Evolutionary conservation across 1,140 invertebrate species (phyloP), one percentile per base, ranked within the genome.

Genomic region (Eubasilissa regina): DNA sequence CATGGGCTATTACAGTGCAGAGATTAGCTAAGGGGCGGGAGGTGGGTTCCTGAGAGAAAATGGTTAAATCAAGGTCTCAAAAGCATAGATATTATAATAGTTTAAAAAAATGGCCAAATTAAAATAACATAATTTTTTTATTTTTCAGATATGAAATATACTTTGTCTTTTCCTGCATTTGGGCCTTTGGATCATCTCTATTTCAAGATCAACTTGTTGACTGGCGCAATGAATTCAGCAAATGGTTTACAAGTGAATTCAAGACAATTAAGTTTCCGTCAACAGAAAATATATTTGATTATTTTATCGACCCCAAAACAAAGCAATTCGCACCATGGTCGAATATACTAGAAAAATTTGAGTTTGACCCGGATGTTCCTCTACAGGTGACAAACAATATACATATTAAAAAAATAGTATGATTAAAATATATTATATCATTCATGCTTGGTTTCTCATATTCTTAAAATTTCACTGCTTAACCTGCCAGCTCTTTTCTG

Each of bases 221-320:
- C 87, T 97, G 97, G 93, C 92, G 97, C 64, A 94, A 94, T 62
- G 97, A 99, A 85, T 99, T 99, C 85, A 97, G 94, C 74, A 97
- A 96, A 86, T 98, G 96, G 96, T 89, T 89, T 82, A 86, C 85
- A 13, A 95, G 93, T 84, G 97, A 98, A 89, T 97, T 97, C 86
- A 96, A 97, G 89, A 92, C 94, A 15, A 91, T 99, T 17, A 97
- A 97, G 87, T 96, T 98, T 88, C 97, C 97, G 0, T 83, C 90
- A 0, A 88, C 90, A 43, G 94, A 92, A 13, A 96, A 93, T n/a
- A 93, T 99, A 0, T 99, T 99, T 86, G 95, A 95, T 86, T 98
- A 95, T 87, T 98, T 93, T 84, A 95, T 98, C 76, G 97, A 98
- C 85, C 88, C 90, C 9, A 94, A 97, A 80, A 94, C 93, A 0